Base-by-base conservation (phyloP, 1,140 invertebrate species). In the Drosophila rhopaloa region DNA sequence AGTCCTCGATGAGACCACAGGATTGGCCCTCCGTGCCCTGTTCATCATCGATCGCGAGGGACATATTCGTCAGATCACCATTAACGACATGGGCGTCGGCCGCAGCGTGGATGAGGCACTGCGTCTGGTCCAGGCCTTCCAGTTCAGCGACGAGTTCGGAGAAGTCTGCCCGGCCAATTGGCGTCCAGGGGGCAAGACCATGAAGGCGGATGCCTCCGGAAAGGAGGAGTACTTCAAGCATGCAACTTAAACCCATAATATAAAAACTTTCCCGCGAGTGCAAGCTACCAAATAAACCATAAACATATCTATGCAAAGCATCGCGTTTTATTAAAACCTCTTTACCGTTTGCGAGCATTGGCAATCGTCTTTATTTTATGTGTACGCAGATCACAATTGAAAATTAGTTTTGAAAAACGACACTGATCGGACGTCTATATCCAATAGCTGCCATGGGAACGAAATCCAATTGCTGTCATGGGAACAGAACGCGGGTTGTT, bases 1-100 rank as follows among this genome's bases (percentile, higher is more conserved):
- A 44, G 97, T 99, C 9, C 95, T 98, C 44, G 96, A 98, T 81
- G 98, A 99, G 92, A 96, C 97, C 71, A 95, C 96, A 40, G 99
- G 99, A 29, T 94, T 99, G 77, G 96, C 98, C 27, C 98, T 98
- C 94, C 96, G 99, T 75, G 99, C 98, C 3, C 94, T 99, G 1
- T 99, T 99, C 92, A 98, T 99, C 91, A 99, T 99, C 91, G 99
- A 99, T 93, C 95, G 94, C 37, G 96, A 97, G 79, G 97, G 97
- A 84, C 96, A 95, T 77, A 93, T 99, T 5, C 95, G 99, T 4
- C 99, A 99, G 93, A 96, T 99, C 61, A 99, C 98, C 24, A 95
- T 99, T 77, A 99, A 99, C 93, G 99, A 99, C 93, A 93, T 99
- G 68, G 98, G 98, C 0, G 98, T 99, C 41, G 99, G 98, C 72